These are phyloP conservation scores for Acanthis flammea DNA, from an alignment of 2,797 vertebrate species.

Conservation along the genomic window DNA sequence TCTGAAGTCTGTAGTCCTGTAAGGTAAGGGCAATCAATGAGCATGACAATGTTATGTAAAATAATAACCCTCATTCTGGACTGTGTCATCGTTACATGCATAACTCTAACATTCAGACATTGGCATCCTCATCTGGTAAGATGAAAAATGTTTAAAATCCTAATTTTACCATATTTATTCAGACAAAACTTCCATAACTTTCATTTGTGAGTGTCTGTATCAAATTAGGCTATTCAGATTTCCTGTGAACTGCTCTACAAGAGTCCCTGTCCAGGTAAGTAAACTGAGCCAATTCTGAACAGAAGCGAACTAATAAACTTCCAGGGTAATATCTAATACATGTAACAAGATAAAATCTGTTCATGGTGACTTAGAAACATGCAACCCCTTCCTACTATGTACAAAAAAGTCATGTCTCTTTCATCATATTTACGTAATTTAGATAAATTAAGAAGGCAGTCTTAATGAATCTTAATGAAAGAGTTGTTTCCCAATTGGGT, in stretches of 20 bases:
- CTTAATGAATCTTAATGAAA: background rate
- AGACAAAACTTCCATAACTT: background rate
- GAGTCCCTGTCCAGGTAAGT: background rate
- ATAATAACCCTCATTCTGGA: background rate
- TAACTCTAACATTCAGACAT: background rate
- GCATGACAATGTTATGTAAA: background rate
- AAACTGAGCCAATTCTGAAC: background rate
- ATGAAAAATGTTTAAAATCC: background rate
- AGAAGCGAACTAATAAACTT: background rate
- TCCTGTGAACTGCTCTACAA: background rate
- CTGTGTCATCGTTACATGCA: background rate
- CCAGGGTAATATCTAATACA: background rate
- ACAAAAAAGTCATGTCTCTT: background rate
- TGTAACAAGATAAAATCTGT: background rate
- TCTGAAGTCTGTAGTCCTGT: background rate
- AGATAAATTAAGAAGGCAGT: background rate
- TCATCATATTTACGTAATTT: background rate
- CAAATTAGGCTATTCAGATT: background rate
- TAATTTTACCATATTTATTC: background rate
- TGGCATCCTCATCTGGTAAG: background rate
- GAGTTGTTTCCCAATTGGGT: background rate
- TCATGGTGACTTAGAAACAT: background rate
- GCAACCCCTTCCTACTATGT: background rate
- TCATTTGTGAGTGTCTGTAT: background rate
- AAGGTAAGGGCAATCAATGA: background rate